Conservation (phyloP, 2,113 vertebrate species). For the Myotis davidii region DNA sequence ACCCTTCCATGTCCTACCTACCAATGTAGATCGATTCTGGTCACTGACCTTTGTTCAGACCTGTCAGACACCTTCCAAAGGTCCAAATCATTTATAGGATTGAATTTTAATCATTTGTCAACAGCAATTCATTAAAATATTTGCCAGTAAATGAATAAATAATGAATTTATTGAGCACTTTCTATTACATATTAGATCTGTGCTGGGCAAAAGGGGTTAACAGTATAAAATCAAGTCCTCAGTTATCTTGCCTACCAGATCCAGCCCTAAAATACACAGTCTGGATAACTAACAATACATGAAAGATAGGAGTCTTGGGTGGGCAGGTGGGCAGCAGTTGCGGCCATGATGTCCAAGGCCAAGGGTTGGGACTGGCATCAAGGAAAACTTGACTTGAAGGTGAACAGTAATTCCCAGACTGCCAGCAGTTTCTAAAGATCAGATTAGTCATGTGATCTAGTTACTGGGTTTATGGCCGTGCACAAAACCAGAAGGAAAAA, state of each 20-base stretch:
- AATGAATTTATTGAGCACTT: background rate
- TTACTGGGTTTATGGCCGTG: background rate
- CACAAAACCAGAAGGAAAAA: background rate
- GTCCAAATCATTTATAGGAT: background rate
- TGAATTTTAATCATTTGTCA: constrained; percentile 15
- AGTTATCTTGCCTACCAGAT: background rate
- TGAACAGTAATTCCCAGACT: background rate
- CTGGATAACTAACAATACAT: background rate
- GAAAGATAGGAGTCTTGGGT: background rate
- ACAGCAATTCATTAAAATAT: constrained; percentile 36
- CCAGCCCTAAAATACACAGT: background rate
- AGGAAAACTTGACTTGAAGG: background rate
- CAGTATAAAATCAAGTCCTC: background rate
- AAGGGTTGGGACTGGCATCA: background rate
- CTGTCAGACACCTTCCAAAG: background rate
- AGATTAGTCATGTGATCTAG: background rate
- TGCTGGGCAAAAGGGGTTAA: background rate
- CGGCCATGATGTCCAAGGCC: background rate
- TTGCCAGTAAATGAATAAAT: background rate
- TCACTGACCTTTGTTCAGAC: background rate
- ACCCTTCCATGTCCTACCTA: background rate
- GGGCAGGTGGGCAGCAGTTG: no score
- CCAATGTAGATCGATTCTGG: background rate
- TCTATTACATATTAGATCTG: background rate
- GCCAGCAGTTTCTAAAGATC: constrained; percentile 7